These are phyloP conservation scores for Acronicta psi DNA, from an alignment of 2,888 invertebrate species.

Conservation along the genomic window DNA sequence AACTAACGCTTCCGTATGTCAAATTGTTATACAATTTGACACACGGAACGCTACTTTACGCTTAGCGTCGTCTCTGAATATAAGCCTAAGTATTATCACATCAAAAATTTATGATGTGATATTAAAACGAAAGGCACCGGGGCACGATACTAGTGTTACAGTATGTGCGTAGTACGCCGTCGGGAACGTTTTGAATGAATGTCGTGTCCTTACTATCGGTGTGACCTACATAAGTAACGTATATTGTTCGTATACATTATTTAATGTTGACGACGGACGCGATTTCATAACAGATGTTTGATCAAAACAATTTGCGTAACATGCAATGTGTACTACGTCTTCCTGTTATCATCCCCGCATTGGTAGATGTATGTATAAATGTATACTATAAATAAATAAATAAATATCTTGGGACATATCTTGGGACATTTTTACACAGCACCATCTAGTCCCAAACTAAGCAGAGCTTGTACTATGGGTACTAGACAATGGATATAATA, in stretches of 20 bases:
- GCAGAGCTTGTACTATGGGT: too few species aligned
- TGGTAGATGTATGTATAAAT: background rate
- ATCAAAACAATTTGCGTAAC: conserved; percentile 50
- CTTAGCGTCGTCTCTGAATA: too few species aligned
- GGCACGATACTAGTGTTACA: conserved; percentile 25
- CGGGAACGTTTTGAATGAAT: conserved; percentile 35
- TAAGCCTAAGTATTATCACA: too few species aligned
- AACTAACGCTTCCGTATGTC: too few species aligned
- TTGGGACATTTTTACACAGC: too few species aligned
- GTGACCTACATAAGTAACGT: conserved; percentile 46
- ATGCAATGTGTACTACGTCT: conserved; percentile 43
- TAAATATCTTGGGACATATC: too few species aligned
- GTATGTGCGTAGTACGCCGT: conserved; percentile 17
- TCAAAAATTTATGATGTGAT: too few species aligned
- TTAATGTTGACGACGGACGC: conserved; percentile 48
- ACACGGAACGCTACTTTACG: too few species aligned
- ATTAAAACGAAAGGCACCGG: background rate
- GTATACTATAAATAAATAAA: too few species aligned
- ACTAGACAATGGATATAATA: too few species aligned
- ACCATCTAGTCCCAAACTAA: too few species aligned
- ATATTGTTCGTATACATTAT: conserved; percentile 52
- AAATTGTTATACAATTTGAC: too few species aligned
- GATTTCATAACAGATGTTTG: conserved; percentile 43
- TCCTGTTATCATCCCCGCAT: conserved; percentile 38
- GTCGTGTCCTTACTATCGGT: conserved; percentile 40